Conservation (phyloP, 2,888 invertebrate genomes). For the Anoncus sp. region DNA sequence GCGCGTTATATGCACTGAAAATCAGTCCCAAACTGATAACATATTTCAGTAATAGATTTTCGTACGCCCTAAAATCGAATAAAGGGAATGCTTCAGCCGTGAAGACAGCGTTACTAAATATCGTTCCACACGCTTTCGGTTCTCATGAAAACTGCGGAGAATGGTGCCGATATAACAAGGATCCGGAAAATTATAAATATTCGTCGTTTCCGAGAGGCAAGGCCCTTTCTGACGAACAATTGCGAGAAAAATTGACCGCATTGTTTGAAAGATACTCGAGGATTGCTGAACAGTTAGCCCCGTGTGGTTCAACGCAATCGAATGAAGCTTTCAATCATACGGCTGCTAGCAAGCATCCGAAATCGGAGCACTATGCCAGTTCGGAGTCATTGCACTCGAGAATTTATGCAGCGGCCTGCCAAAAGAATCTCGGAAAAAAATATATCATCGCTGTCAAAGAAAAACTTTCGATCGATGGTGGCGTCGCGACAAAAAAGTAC, state of each 20-base stretch:
- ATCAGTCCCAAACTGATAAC: constrained; percentile 24
- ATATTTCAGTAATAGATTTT: constrained; percentile 40
- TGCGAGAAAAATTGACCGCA: constrained; percentile 6
- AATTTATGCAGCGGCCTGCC: constrained; percentile 50
- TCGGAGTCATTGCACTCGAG: constrained; percentile 55
- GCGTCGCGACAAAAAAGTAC: not conserved
- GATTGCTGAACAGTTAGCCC: constrained; percentile 57
- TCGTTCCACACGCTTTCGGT: constrained; percentile 66
- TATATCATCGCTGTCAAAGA: constrained; percentile 14
- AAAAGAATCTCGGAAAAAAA: constrained; percentile 36
- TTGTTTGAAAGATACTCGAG: constrained; percentile 48
- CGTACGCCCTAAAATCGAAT: constrained; percentile 47
- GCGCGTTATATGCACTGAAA: constrained; percentile 29
- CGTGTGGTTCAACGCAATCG: constrained; percentile 62
- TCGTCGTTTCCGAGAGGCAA: constrained; percentile 16
- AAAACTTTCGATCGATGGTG: not conserved
- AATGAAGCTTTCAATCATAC: constrained; percentile 61
- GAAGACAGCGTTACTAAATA: constrained; percentile 37
- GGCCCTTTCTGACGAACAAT: constrained; percentile 10
- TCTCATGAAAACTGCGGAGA: constrained; percentile 61
- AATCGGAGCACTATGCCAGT: constrained; percentile 59
- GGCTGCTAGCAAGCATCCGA: constrained; percentile 57
- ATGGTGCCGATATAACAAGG: constrained; percentile 60
- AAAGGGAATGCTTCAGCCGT: constrained; percentile 30
- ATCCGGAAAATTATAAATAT: not conserved